A percentile compares a stretch with the other conserved stretches of the same genome.
These are phyloP conservation scores for Eolophus roseicapilla DNA, from an alignment of 2,113 vertebrate species.

Conservation along the genomic window DNA sequence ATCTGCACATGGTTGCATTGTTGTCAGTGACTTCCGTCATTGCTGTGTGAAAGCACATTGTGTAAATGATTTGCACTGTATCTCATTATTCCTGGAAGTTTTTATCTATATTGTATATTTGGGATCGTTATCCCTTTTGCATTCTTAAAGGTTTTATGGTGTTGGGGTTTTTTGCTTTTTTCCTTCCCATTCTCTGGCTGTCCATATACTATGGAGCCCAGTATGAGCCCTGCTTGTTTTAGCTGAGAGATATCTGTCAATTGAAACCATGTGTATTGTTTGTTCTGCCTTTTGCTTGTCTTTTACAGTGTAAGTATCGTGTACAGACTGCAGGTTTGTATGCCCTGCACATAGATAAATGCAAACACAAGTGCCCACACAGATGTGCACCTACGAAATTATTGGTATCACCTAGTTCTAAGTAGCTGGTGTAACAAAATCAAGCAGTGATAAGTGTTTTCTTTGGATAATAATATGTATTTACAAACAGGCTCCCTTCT, in stretches of 20 bases:
- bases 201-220: neutral
- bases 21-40: slow-evolving; percentile 55
- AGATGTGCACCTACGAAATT: slow-evolving; percentile 19
- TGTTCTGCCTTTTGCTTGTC: slow-evolving; percentile 42
- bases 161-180: neutral
- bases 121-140: slow-evolving; percentile 7
- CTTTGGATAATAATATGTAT: slow-evolving; percentile 64
- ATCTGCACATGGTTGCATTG: slow-evolving; percentile 33
- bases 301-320: neutral
- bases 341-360: neutral
- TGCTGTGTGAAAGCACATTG: slow-evolving; percentile 32
- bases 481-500: slow-evolving; percentile 65
- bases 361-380: neutral
- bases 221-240: neutral
- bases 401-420: slow-evolving; percentile 24
- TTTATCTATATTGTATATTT: slow-evolving; percentile 25
- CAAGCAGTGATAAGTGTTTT: slow-evolving; percentile 66
- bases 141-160: neutral
- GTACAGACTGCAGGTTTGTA: neutral
- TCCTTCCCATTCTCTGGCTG: neutral
- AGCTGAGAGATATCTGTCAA: slow-evolving; percentile 15
- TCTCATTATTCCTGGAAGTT: slow-evolving; percentile 68
- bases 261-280: neutral
- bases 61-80: slow-evolving; percentile 58
- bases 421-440: slow-evolving; percentile 56